A percentile compares a stretch with the other conserved stretches of the same genome.
Evolutionary conservation across 2,888 invertebrate species (phyloP).

Genomic region (Caenorhabditis becei): DNA sequence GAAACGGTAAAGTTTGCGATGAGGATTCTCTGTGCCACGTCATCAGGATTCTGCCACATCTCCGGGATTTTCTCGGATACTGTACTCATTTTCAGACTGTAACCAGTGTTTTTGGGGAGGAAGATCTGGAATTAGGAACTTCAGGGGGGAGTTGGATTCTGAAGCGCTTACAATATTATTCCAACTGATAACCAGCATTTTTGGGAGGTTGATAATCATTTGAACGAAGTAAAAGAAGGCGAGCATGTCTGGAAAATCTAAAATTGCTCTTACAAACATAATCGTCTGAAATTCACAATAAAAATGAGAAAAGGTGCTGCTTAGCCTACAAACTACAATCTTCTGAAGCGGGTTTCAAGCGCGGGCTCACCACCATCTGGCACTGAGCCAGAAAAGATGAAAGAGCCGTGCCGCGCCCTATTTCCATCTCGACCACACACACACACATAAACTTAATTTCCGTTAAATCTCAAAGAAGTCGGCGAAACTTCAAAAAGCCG

Average conservation of each 20-base stretch:
- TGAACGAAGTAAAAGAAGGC: conserved; percentile 69
- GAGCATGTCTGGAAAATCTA: conserved; percentile 38
- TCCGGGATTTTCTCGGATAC: conserved; percentile 19
- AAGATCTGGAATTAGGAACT: neutral
- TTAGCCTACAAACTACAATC: conserved; percentile 7
- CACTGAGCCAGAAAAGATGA: conserved; percentile 21
- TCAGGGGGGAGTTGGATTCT: no score
- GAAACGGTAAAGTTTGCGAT: conserved; percentile 9
- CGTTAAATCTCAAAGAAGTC: neutral
- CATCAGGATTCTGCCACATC: conserved; percentile 15
- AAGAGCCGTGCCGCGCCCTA: conserved; percentile 16
- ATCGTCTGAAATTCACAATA: no score
- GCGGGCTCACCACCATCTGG: conserved; percentile 19
- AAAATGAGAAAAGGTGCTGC: no score
- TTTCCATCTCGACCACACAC: conserved; percentile 31
- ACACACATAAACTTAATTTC: conserved; percentile 44
- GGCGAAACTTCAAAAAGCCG: conserved; percentile 35
- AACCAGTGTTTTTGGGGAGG: neutral
- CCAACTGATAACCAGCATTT: conserved; percentile 54
- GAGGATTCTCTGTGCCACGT: neutral
- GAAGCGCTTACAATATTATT: conserved; percentile 31
- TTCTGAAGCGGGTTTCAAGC: conserved; percentile 3
- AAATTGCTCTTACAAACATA: no score
- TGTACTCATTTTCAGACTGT: conserved; percentile 15
- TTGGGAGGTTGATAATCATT: conserved; percentile 67